Percentiles rank a stretch among this genome's conserved stretches.
Conservation (phyloP, 2,888 invertebrate genomes). For the Halocaridina rubra region DNA sequence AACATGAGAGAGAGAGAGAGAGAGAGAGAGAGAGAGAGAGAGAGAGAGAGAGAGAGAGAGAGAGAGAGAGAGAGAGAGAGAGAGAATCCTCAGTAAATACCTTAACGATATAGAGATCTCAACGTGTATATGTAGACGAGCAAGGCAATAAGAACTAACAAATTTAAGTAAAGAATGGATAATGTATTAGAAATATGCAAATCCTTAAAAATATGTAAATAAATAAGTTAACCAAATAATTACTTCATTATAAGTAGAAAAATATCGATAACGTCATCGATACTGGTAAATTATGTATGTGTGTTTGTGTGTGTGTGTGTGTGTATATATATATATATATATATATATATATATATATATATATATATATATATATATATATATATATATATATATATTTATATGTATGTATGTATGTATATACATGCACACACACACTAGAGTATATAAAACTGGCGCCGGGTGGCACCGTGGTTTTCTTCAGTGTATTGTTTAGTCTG, state of each 20-base stretch:
- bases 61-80: neutral
- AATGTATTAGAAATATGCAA: too few species aligned
- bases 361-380: neutral
- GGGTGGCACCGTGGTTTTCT: too few species aligned
- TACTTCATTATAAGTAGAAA: too few species aligned
- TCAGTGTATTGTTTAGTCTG: too few species aligned
- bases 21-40: conserved; percentile 19
- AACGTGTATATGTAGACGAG: too few species aligned
- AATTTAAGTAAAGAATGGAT: too few species aligned
- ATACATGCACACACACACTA: neutral
- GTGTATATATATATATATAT: neutral
- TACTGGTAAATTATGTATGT: too few species aligned
- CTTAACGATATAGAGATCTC: too few species aligned
- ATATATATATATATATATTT: neutral
- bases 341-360: conserved; percentile 4
- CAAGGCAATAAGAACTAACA: too few species aligned
- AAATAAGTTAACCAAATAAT: too few species aligned
- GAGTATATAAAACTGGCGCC: neutral
- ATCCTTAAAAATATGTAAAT: too few species aligned
- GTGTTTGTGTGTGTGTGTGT: neutral
- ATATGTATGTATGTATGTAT: neutral
- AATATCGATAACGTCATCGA: too few species aligned
- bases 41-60: neutral
- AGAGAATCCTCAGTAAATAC: neutral
- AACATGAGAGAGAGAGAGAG: neutral